Evolutionary conservation across 1,140 invertebrate species (phyloP), one percentile per base, ranked within the genome.

Genomic region (Thaumatotibia leucotreta): DNA sequence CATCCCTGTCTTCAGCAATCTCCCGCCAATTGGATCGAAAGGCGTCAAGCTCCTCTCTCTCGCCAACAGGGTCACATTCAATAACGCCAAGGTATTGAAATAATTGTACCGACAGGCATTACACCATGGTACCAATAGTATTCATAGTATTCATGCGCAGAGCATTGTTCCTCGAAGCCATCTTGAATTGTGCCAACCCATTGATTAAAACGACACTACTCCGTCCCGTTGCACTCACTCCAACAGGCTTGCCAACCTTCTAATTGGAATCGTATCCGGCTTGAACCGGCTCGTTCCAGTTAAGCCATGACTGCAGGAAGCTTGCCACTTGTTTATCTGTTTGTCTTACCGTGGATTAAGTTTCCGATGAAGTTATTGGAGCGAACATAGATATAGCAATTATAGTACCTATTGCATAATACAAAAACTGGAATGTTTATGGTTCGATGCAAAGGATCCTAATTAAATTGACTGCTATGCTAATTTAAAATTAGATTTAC

Each of bases 291-390:
- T 20, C 39, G 39, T 17, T 45, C 17, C 39, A 45, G 39, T 45
- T 45, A 45, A 45, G 39, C 39, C 39, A 45, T 17, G 17, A 20
- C 39, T 45, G 39, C 39, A 45, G 39, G 39, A 45, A 45, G 39
- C 39, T 45, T 45, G 39, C 39, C 39, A 45, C 39, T 45, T 45
- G 39, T 45, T 45, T 45, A 45, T 45, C 39, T 45, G 39, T 45
- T 45, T 45, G 39, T 17, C 85, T 96, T 54, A 96, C 95, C 0
- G 95, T 96, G 2, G 95, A 95, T 1, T 86, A 93, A 14, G 52
- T 58, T 58, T 58, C 52, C 23, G 39, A 45, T 45, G 39, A 20
- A 45, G 39, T 45, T 45, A 45, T 39, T 45, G 39, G 17, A 20
- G 14, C 39, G 6, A 39, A 11, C 35, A 39, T 6, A 9, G 39